Conservation (phyloP, 2,113 vertebrate genomes). For the Synchiropus splendidus region DNA sequence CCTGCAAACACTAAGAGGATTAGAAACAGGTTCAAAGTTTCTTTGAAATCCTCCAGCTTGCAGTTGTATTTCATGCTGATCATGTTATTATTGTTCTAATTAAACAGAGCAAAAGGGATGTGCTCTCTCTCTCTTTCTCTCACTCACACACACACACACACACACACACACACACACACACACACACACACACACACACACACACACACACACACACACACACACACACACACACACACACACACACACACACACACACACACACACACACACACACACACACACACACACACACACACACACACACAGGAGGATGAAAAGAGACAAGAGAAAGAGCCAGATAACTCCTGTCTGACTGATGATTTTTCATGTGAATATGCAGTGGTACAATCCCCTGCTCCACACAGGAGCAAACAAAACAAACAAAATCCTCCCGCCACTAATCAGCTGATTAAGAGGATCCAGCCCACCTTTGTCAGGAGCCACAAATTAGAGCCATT, state of each 20-base stretch:
- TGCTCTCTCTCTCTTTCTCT: conserved; percentile 15
- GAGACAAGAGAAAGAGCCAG: conserved; percentile 27
- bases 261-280: conserved; percentile 10
- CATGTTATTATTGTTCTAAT: conserved; percentile 64
- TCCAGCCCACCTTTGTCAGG: conserved; percentile 51
- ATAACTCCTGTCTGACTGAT: conserved; percentile 24
- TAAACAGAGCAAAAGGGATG: conserved; percentile 56
- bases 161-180: conserved; percentile 7
- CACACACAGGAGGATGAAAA: conserved; percentile 13
- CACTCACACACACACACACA: conserved; percentile 9
- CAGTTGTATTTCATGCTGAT: conserved; percentile 64
- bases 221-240: conserved; percentile 1
- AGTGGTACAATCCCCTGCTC: conserved; percentile 9
- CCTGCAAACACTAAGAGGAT: conserved; percentile 62
- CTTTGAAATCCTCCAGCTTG: conserved; percentile 71
- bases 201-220: conserved; percentile 15
- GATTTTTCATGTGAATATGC: conserved; percentile 45
- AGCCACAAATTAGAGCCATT: conserved; percentile 63
- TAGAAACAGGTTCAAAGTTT: conserved; percentile 69
- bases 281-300: conserved; percentile 9
- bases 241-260: conserved; percentile 6
- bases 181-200: conserved; percentile 5
- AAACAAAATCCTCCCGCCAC: conserved; percentile 29
- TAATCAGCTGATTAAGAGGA: conserved; percentile 61
- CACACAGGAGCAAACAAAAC: conserved; percentile 19